Percentiles rank a stretch among this genome's conserved stretches.
phyloP scores from a whole-genome alignment of 2,797 vertebrate genomes.

The Aldrovandia affinis region DNA sequence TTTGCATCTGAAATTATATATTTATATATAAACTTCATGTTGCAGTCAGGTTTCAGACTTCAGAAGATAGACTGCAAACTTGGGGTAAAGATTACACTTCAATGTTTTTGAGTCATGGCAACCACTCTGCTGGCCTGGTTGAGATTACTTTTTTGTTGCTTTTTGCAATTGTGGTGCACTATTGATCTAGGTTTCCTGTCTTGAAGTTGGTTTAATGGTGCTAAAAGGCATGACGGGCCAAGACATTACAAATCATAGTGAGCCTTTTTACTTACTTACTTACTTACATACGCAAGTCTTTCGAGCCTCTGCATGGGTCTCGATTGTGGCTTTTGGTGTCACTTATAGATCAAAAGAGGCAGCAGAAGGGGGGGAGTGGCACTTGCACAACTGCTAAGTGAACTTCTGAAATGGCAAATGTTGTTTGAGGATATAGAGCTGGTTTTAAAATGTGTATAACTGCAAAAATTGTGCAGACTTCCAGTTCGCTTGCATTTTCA shows the following conservation, averaged over 20 bases:
- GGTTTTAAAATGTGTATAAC: not conserved
- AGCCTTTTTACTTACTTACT: not conserved
- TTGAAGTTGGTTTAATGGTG: not conserved
- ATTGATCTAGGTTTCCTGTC: not conserved
- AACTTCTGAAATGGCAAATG: not conserved
- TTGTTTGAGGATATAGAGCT: not conserved
- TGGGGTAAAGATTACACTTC: not conserved
- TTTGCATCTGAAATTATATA: not conserved
- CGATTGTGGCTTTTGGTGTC: not conserved
- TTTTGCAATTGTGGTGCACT: not conserved
- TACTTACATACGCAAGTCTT: not conserved
- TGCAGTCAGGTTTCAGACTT: not conserved
- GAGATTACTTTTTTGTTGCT: not conserved
- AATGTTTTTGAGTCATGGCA: not conserved
- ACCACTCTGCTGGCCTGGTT: not conserved
- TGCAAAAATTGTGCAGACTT: not conserved
- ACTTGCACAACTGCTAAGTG: not conserved
- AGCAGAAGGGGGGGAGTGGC: not conserved
- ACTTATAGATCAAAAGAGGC: not conserved
- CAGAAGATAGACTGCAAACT: not conserved
- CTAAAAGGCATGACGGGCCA: not conserved
- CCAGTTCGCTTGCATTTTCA: not conserved
- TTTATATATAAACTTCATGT: not conserved
- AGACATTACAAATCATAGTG: not conserved
- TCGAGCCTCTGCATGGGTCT: not conserved